Evolutionary conservation across 2,113 vertebrate species (phyloP).

Genomic region (Raja brachyura): DNA sequence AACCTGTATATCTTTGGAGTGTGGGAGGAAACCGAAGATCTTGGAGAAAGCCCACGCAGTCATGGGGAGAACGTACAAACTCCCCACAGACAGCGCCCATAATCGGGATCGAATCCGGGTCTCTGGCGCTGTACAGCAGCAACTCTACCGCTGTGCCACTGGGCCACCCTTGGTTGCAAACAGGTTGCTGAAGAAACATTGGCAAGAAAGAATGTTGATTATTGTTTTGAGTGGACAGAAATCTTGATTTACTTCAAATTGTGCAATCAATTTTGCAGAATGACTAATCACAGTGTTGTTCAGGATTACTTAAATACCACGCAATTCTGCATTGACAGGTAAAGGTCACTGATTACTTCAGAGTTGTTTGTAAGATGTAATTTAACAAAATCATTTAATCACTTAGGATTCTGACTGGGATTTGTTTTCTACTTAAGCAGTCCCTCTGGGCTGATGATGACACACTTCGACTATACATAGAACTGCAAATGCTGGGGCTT

Average conservation of each 20-base stretch:
- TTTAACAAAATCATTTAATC: constrained; percentile 34
- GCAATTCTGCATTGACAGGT: neutral
- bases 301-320: neutral
- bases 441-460: too few relatives aligned
- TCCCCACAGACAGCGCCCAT: too few relatives aligned
- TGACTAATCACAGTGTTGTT: neutral
- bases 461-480: too few relatives aligned
- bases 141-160: neutral
- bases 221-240: constrained; percentile 7
- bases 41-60: too few relatives aligned
- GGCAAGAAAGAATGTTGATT: neutral
- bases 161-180: neutral
- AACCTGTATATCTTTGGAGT: too few relatives aligned
- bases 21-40: too few relatives aligned
- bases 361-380: neutral
- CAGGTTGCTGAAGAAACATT: neutral
- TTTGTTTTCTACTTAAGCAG: neutral
- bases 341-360: constrained; percentile 28
- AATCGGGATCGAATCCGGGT: too few relatives aligned
- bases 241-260: constrained; percentile 17
- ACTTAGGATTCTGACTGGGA: constrained; percentile 18
- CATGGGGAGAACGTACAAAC: too few relatives aligned
- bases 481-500: too few relatives aligned
- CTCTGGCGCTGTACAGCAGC: too few relatives aligned
- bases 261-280: constrained; percentile 12